phyloP scores from a whole-genome alignment of 2,888 invertebrate species.

The Thymelicus sylvestris region DNA sequence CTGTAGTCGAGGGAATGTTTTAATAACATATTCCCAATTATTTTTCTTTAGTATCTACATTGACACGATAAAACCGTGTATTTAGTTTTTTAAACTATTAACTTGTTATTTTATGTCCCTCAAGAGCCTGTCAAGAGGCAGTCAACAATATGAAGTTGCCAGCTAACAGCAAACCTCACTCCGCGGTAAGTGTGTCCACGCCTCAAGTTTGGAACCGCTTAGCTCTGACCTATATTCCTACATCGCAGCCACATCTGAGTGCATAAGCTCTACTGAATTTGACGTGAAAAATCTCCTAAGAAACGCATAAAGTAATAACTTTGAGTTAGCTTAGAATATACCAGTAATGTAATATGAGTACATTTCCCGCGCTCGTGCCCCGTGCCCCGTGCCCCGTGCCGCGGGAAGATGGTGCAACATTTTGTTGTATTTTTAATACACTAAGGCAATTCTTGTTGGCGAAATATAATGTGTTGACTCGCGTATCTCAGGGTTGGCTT shows the following conservation, averaged over 20 bases:
- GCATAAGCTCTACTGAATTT: constrained; percentile 34
- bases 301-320: constrained; percentile 36
- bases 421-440: constrained; percentile 28
- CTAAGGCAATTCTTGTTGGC: constrained; percentile 18
- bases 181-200: constrained; percentile 1
- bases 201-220: constrained; percentile 28
- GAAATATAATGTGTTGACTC: constrained; percentile 2
- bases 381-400: no score
- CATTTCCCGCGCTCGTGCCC: not conserved
- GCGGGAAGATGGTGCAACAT: not conserved
- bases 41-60: no score
- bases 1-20: no score
- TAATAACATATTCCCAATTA: no score
- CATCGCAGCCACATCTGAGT: constrained; percentile 29
- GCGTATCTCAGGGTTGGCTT: constrained; percentile 1
- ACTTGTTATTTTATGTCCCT: no score
- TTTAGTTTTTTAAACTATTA: no score
- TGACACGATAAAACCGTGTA: not conserved
- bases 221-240: constrained; percentile 32
- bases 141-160: no score
- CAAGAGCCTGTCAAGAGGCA: no score
- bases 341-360: constrained; percentile 11
- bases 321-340: constrained; percentile 20
- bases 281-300: constrained; percentile 37
- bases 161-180: not conserved